phyloP scores from a whole-genome alignment of 2,113 vertebrate species.

The Irena cyanogastra region DNA sequence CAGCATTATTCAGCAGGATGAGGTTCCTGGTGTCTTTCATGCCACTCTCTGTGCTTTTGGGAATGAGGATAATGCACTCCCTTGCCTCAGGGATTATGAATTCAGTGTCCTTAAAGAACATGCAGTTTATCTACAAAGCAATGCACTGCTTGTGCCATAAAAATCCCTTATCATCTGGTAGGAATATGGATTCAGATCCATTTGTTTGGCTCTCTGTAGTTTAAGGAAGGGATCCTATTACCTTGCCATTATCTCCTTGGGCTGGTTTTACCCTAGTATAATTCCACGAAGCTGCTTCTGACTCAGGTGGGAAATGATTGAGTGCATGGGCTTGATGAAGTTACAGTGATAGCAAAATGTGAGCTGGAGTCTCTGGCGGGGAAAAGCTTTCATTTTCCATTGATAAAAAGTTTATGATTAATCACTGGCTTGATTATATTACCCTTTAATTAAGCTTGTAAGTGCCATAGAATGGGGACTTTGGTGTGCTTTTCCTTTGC shows the following conservation, averaged over 20 bases:
- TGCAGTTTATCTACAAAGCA: background rate
- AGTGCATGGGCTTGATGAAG: background rate
- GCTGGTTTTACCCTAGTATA: background rate
- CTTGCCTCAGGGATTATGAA: background rate
- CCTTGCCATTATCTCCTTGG: background rate
- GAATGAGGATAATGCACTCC: background rate
- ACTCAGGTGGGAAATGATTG: background rate
- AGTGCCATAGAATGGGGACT: constrained; percentile 1
- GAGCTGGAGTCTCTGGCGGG: background rate
- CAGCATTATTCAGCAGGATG: background rate
- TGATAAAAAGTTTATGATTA: constrained; percentile 55
- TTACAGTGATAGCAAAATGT: background rate
- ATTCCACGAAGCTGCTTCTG: background rate
- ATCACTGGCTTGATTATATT: background rate
- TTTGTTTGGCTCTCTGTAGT: background rate
- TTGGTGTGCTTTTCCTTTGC: background rate
- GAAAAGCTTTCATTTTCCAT: background rate
- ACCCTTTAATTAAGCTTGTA: background rate
- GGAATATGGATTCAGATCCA: background rate
- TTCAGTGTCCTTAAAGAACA: background rate
- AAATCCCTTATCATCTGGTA: background rate
- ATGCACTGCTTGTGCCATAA: background rate
- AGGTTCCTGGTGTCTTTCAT: background rate
- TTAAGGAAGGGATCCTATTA: background rate
- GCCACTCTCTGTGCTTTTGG: background rate